phyloP scores from a whole-genome alignment of 1,140 invertebrate species.

The Sycobia sp. region DNA sequence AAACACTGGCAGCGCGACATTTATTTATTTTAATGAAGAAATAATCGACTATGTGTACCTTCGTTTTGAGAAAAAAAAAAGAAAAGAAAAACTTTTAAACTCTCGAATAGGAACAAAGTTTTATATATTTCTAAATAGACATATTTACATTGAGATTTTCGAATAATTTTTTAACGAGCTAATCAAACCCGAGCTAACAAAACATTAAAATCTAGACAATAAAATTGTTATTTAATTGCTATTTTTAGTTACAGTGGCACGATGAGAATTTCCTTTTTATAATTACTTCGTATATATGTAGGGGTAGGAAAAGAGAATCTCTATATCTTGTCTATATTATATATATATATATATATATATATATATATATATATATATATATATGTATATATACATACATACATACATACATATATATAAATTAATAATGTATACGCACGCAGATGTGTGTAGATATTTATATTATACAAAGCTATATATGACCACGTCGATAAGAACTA shows the following conservation, averaged over 20 bases:
- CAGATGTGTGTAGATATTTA: background rate
- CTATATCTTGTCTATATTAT: conserved; percentile 10
- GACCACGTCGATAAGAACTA: conserved; percentile 16
- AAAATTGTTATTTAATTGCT: conserved; percentile 23
- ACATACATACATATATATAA: too few relatives aligned
- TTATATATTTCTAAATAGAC: conserved; percentile 34
- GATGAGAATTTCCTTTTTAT: conserved; percentile 25
- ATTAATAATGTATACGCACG: too few relatives aligned
- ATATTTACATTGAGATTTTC: conserved; percentile 31
- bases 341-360: background rate
- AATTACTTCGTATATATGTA: conserved; percentile 7
- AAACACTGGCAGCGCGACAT: conserved; percentile 3
- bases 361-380: conserved; percentile 5
- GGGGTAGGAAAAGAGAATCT: conserved; percentile 5
- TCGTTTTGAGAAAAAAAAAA: too few relatives aligned
- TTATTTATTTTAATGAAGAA: conserved; percentile 28
- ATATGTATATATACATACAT: background rate
- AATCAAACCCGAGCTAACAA: background rate
- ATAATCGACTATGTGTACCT: conserved; percentile 8
- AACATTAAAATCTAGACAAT: conserved; percentile 16
- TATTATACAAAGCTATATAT: conserved; percentile 1
- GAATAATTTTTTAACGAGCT: conserved; percentile 30
- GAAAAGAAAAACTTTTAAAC: conserved; percentile 11
- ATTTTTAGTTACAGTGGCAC: conserved; percentile 12
- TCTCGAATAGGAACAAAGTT: conserved; percentile 27